Conservation (phyloP, 1,140 invertebrate species). For the Scylla paramamosain region DNA sequence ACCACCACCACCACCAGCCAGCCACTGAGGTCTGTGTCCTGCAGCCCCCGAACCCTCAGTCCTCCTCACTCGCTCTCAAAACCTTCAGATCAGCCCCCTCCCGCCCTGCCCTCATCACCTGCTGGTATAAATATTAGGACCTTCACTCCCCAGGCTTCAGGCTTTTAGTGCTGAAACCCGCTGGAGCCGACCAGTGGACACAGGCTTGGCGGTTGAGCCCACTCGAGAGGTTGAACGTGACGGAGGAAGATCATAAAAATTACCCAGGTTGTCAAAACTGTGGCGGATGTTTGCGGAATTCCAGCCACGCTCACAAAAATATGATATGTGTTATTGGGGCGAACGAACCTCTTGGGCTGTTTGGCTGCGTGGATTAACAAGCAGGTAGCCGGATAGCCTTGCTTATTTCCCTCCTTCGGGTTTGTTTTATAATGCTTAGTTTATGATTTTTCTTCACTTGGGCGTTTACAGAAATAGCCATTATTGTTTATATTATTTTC, state of each 20-base stretch:
- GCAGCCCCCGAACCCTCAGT: background rate
- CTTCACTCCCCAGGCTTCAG: background rate
- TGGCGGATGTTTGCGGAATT: constrained; percentile 8
- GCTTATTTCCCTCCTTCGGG: too few species aligned
- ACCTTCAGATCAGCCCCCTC: background rate
- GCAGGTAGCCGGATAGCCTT: too few species aligned
- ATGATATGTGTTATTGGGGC: background rate
- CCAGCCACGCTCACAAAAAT: background rate
- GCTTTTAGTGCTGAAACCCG: background rate
- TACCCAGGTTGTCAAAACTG: background rate
- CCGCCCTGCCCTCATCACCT: background rate
- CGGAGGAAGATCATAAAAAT: constrained; percentile 23
- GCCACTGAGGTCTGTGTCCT: background rate
- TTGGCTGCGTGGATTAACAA: background rate
- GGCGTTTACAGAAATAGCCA: too few species aligned
- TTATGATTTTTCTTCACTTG: too few species aligned
- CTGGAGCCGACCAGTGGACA: background rate
- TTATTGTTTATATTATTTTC: too few species aligned
- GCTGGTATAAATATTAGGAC: background rate
- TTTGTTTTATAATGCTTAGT: too few species aligned
- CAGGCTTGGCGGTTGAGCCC: background rate
- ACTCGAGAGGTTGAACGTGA: constrained; percentile 19
- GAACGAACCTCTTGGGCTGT: background rate
- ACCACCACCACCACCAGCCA: background rate
- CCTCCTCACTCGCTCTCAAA: background rate